Evolutionary conservation across 2,888 invertebrate species (phyloP).

Genomic region (Orthosia cruda): DNA sequence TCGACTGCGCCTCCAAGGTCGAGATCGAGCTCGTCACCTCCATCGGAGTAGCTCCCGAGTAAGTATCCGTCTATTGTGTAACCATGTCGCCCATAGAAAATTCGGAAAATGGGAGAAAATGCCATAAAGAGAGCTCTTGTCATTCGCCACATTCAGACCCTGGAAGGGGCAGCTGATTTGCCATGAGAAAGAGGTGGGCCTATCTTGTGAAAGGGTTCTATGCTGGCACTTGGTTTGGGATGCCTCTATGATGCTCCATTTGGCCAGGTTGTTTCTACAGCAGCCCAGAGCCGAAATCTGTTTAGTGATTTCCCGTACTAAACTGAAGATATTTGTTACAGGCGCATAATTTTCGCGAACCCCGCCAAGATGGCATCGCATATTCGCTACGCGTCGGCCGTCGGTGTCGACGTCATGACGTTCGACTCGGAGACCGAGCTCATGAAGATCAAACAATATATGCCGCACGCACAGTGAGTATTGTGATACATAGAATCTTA

Average conservation of each 20-base stretch:
- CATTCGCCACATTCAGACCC: too few species aligned
- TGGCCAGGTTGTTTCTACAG: too few species aligned
- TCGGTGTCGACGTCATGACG: constrained; percentile 79
- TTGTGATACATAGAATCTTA: too few species aligned
- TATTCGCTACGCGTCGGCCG: constrained; percentile 95
- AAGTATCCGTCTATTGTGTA: constrained; percentile 69
- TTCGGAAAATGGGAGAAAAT: too few species aligned
- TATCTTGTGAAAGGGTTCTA: too few species aligned
- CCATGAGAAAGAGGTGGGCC: too few species aligned
- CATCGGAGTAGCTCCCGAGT: constrained; percentile 94
- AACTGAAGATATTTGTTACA: constrained; percentile 65
- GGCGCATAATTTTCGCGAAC: constrained; percentile 98
- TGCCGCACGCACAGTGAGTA: constrained; percentile 96
- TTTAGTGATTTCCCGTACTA: too few species aligned
- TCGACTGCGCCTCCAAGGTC: constrained; percentile 99
- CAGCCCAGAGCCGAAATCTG: too few species aligned
- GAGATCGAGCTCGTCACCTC: constrained; percentile 97
- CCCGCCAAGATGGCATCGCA: constrained; percentile 98
- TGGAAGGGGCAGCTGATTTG: too few species aligned
- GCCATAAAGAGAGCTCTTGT: too few species aligned
- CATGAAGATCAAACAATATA: constrained; percentile 96
- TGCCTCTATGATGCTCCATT: too few species aligned
- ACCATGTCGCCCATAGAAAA: neutral
- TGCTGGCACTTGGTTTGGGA: too few species aligned
- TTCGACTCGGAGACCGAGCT: constrained; percentile 98